Evolutionary conservation across 2,888 invertebrate genomes (phyloP).

Genomic region (Sympetrum striolatum): DNA sequence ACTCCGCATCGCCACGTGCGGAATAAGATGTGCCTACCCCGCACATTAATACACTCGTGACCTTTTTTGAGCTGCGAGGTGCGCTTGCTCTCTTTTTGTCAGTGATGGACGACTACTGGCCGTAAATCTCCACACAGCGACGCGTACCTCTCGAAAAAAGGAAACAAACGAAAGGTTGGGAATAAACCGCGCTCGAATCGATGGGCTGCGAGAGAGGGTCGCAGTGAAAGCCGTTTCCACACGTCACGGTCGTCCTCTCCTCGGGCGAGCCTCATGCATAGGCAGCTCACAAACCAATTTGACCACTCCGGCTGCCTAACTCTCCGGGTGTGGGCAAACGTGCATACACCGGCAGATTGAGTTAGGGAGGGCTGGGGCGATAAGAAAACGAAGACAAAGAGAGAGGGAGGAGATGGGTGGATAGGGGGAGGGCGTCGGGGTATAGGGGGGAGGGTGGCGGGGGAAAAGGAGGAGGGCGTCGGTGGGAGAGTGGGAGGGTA

Average conservation of each 20-base stretch:
- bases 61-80: not conserved
- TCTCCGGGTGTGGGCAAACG: not conserved
- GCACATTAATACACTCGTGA: not conserved
- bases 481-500: no score
- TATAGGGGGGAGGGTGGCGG: no score
- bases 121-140: not conserved
- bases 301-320: not conserved
- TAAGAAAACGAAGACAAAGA: no score
- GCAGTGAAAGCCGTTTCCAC: not conserved
- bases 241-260: not conserved
- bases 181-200: no score
- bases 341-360: not conserved
- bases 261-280: not conserved
- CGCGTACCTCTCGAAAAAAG: not conserved
- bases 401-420: no score
- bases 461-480: no score
- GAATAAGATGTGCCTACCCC: no score
- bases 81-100: not conserved
- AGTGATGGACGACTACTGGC: not conserved
- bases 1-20: no score
- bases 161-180: not conserved
- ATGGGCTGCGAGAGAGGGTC: not conserved
- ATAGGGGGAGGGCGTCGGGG: no score
- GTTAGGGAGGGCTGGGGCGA: not conserved
- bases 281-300: not conserved